A percentile compares a stretch with the other conserved stretches of the same genome.
These are phyloP conservation scores for Poecilia picta DNA, from an alignment of 2,797 vertebrate species.

Conservation along the genomic window DNA sequence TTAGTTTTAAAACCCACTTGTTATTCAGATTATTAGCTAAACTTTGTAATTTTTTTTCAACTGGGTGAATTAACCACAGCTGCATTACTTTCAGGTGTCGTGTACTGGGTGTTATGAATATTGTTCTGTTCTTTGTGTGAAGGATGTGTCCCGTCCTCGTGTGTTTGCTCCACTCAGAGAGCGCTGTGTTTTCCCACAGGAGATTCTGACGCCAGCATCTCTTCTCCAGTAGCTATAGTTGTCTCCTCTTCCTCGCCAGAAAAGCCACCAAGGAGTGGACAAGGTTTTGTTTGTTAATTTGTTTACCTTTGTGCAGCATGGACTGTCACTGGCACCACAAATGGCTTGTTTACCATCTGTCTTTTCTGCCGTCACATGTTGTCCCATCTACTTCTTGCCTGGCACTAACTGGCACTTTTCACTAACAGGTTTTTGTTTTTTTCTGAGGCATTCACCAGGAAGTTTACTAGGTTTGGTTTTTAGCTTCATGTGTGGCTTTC, in stretches of 20 bases:
- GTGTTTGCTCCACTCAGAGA: conserved; percentile 53
- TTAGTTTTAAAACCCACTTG: neutral
- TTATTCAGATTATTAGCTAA: neutral
- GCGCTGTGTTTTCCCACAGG: conserved; percentile 77
- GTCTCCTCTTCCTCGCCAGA: conserved; percentile 83
- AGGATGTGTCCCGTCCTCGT: conserved; percentile 24
- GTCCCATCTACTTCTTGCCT: conserved; percentile 36
- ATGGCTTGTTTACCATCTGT: conserved; percentile 34
- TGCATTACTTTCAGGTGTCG: neutral
- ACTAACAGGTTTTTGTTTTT: conserved; percentile 53
- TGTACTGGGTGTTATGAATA: conserved; percentile 14
- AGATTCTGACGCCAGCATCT: conserved; percentile 74
- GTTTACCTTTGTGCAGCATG: conserved; percentile 64
- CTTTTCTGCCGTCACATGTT: conserved; percentile 25
- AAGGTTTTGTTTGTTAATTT: conserved; percentile 86
- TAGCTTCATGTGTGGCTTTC: conserved; percentile 22
- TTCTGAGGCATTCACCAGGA: conserved; percentile 35
- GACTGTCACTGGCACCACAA: conserved; percentile 50
- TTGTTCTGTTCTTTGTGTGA: conserved; percentile 16
- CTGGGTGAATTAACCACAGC: neutral
- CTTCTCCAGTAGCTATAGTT: conserved; percentile 84
- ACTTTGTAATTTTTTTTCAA: neutral
- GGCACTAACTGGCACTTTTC: conserved; percentile 54
- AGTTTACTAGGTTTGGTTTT: conserved; percentile 36
- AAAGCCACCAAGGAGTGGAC: conserved; percentile 83